Evolutionary conservation across 2,888 invertebrate genomes (phyloP), one percentile per base, ranked within the genome.

Genomic region (Pachycephus smyrnensis): DNA sequence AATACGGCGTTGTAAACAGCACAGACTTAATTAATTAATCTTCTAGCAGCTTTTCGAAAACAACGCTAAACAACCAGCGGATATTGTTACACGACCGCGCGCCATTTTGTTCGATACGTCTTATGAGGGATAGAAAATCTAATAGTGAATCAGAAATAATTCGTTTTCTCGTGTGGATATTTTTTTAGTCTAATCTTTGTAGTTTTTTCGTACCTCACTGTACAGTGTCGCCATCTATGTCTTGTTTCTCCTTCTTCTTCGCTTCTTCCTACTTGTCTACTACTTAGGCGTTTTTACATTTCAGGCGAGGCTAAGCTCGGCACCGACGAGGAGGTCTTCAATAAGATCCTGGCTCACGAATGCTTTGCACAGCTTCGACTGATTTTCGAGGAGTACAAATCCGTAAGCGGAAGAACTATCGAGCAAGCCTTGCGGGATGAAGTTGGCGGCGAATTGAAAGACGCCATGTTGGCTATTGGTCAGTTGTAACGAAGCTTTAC

Each of bases 301-400:
- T 31, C 33, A 79, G 78, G 95, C 0, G 95, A 95, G 90, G 94
- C 93, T 75, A 94, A 94, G 90, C 93, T 95, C 89, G 95, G 96
- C 55, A 96, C 96, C 0, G 95, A 95, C 80, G 96, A 96, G 89
- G 95, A 95, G 86, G 93, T 94, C 4, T 96, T 96, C 87, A 95
- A 95, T 83, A 93, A 94, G 86, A 94, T 96, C 84, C 92, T 96
- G 89, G 95, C 95, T 0, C 95, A 96, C 87, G 95, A 95, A 89
- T 96, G 96, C 87, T 96, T 95, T 89, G 93, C 93, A 0, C 96
- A 96, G 89, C 92, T 96, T 84, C 93, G 94, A 1, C 92, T 94
- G 78, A 93, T 95, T 75, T 95, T 95, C 90, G 95, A 96, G 84
- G 95, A 95, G 89, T 97, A 97, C 92, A 95, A 95, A 91, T 93